These are phyloP conservation scores for Megaceryle torquata DNA, from an alignment of 2,113 vertebrate species.

Conservation along the genomic window DNA sequence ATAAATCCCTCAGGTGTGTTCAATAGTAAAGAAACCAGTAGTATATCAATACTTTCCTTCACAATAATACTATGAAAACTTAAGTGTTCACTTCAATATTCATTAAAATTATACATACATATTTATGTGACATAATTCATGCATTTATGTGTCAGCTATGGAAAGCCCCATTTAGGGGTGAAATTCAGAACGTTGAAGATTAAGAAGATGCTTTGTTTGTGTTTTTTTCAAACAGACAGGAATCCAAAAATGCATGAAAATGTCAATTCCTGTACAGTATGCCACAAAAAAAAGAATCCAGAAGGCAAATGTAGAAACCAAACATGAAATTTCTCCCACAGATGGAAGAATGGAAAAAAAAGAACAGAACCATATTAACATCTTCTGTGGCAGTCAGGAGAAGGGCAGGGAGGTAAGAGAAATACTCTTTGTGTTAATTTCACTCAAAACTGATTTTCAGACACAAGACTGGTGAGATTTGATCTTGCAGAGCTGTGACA, in stretches of 20 bases:
- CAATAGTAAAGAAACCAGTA: neutral
- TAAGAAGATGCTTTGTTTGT: neutral
- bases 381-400: neutral
- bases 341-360: neutral
- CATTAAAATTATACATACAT: neutral
- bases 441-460: conserved; percentile 9
- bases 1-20: neutral
- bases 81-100: neutral
- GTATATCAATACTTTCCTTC: neutral
- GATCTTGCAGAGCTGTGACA: neutral
- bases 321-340: neutral
- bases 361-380: neutral
- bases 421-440: neutral
- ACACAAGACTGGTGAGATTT: neutral
- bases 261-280: neutral
- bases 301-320: neutral
- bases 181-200: neutral
- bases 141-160: neutral
- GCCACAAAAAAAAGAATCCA: neutral
- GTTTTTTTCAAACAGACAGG: neutral
- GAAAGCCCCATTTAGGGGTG: neutral
- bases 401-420: neutral
- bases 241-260: neutral
- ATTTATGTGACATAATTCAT: neutral
- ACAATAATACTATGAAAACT: neutral